Evolutionary conservation across 2,113 vertebrate species (phyloP).

Genomic region (Sinocyclocheilus rhinocerous): DNA sequence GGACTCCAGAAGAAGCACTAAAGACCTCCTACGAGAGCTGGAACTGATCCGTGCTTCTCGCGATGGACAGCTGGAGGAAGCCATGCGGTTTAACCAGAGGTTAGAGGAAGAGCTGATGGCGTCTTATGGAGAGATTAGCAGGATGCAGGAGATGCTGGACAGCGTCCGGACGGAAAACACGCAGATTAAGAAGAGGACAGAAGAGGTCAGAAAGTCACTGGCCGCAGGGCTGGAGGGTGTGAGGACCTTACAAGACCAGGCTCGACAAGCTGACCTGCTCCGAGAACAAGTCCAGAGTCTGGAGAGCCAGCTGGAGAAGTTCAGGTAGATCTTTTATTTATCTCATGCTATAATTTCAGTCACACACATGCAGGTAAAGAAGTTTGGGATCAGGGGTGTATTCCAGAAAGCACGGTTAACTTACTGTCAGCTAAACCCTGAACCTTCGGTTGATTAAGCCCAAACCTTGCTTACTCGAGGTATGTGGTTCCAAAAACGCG

Average conservation of each 20-base stretch:
- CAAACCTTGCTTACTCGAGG: too few species aligned
- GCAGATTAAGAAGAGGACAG: conserved; percentile 73
- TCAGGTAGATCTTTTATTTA: conserved; percentile 63
- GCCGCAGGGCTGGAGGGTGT: conserved; percentile 70
- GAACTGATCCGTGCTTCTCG: conserved; percentile 76
- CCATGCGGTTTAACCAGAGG: conserved; percentile 72
- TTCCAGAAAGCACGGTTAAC: too few species aligned
- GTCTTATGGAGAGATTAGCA: conserved; percentile 66
- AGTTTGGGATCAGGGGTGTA: not conserved
- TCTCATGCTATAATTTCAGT: not conserved
- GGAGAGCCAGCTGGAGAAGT: conserved; percentile 65
- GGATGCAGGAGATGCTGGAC: conserved; percentile 61
- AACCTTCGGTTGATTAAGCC: too few species aligned
- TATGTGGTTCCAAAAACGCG: too few species aligned
- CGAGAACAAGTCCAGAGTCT: conserved; percentile 68
- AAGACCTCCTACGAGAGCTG: conserved; percentile 74
- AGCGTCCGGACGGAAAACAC: conserved; percentile 69
- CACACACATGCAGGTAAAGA: not conserved
- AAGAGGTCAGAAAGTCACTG: conserved; percentile 74
- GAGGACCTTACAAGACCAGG: conserved; percentile 72
- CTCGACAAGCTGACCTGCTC: conserved; percentile 67
- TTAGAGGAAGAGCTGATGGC: conserved; percentile 75
- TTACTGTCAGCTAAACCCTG: too few species aligned
- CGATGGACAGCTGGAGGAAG: conserved; percentile 78
- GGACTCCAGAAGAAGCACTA: conserved; percentile 49